A percentile compares a stretch with the other conserved stretches of the same genome.
These are phyloP conservation scores for Bombus breviceps DNA, from an alignment of 1,140 invertebrate genomes.

Conservation along the genomic window DNA sequence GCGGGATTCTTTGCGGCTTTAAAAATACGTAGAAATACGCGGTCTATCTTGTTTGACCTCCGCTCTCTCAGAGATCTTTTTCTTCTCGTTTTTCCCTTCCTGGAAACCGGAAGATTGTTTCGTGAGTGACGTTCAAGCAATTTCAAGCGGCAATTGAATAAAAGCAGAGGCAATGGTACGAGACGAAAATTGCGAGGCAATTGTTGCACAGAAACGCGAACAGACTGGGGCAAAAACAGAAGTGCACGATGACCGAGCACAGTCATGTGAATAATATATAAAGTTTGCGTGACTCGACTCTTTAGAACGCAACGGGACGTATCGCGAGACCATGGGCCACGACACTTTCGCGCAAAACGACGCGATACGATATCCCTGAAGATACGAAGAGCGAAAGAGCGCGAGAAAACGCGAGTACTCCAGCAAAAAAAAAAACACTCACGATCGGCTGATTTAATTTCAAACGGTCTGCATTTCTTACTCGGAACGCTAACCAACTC, in stretches of 20 bases:
- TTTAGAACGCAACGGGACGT: background rate
- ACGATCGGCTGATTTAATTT: background rate
- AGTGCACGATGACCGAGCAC: conserved; percentile 18
- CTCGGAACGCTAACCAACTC: background rate
- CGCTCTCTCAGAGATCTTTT: background rate
- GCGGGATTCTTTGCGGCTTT: background rate
- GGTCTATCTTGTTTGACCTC: background rate
- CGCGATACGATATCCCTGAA: background rate
- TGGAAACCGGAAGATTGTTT: background rate
- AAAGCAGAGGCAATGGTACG: background rate
- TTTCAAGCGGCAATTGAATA: conserved; percentile 16
- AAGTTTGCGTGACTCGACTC: conserved; percentile 14
- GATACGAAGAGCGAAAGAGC: background rate
- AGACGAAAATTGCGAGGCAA: conserved; percentile 11
- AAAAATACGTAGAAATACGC: background rate
- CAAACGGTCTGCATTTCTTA: background rate
- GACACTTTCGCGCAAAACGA: background rate
- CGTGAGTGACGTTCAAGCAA: conserved; percentile 4
- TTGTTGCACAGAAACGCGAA: background rate
- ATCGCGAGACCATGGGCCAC: background rate
- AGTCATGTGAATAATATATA: conserved; percentile 5
- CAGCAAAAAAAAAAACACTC: background rate
- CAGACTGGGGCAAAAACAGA: background rate
- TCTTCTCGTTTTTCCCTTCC: background rate
- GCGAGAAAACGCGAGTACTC: conserved; percentile 1